A percentile compares a stretch with the other conserved stretches of the same genome.
phyloP scores from a whole-genome alignment of 2,113 vertebrate genomes.

The Phoenicopterus ruber region DNA sequence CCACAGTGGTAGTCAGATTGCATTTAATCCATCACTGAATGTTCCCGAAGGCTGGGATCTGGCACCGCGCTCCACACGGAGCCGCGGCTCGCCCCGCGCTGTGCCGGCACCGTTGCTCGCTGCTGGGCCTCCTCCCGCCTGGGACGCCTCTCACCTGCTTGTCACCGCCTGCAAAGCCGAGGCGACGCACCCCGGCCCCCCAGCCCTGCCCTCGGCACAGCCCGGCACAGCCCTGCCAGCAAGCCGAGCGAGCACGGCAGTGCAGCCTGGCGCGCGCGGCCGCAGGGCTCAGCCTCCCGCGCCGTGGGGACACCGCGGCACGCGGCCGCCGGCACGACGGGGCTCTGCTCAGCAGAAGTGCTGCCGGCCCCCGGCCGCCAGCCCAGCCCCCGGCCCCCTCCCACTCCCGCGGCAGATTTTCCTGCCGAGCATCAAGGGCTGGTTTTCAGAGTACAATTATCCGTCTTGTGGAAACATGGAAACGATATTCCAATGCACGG shows the following conservation, averaged over 20 bases:
- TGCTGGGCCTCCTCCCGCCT: neutral
- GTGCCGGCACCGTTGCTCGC: neutral
- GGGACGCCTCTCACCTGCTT: neutral
- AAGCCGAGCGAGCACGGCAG: rapidly evolving
- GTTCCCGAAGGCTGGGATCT: constrained; percentile 63
- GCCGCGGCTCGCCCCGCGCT: neutral
- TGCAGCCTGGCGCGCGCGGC: rapidly evolving
- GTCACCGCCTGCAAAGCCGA: rapidly evolving
- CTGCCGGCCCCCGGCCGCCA: rapidly evolving
- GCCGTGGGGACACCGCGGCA: rapidly evolving
- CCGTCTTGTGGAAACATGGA: constrained; percentile 11
- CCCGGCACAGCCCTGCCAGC: neutral
- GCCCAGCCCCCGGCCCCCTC: neutral
- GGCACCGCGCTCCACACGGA: constrained; percentile 48
- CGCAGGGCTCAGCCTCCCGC: neutral
- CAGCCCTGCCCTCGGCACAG: neutral
- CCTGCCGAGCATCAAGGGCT: neutral
- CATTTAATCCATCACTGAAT: constrained; percentile 65
- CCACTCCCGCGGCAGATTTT: neutral
- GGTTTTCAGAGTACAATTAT: constrained; percentile 27
- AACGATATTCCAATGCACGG: neutral
- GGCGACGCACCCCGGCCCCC: rapidly evolving
- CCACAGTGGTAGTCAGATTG: constrained; percentile 63
- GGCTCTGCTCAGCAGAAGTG: neutral
- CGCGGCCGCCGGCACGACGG: rapidly evolving